Evolutionary conservation across 2,888 invertebrate genomes (phyloP).

Genomic region (Ophioninae sp.): DNA sequence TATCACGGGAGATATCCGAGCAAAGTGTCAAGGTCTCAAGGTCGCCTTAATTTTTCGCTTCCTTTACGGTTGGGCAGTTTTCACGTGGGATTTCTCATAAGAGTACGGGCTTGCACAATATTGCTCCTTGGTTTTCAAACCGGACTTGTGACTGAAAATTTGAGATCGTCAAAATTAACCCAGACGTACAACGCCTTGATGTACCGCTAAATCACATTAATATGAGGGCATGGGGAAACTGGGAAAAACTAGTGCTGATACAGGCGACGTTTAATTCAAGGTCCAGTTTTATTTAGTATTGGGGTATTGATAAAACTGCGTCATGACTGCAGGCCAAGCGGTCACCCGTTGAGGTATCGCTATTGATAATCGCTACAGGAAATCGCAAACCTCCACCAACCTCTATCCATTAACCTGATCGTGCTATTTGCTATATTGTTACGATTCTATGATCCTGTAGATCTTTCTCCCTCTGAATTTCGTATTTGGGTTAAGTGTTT

Average conservation of each 20-base stretch:
- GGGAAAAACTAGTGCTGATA: neutral
- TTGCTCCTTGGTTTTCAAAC: neutral
- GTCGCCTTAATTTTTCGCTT: constrained; percentile 12
- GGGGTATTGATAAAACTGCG: neutral
- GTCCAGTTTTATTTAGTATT: neutral
- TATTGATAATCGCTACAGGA: neutral
- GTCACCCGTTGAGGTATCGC: neutral
- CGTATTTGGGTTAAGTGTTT: neutral
- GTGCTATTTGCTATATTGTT: neutral
- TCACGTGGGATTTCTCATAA: neutral
- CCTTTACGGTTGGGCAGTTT: neutral
- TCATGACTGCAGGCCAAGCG: neutral
- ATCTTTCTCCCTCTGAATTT: neutral
- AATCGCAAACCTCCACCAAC: neutral
- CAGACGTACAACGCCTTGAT: neutral
- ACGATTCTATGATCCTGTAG: neutral
- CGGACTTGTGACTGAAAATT: neutral
- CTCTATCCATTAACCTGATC: neutral
- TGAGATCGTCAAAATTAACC: neutral
- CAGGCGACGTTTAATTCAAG: neutral
- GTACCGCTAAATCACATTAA: neutral
- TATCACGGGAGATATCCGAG: neutral
- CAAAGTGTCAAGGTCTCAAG: constrained; percentile 19
- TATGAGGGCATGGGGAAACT: neutral
- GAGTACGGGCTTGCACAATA: neutral